These are phyloP conservation scores for Lutjanus erythropterus DNA, from an alignment of 2,113 vertebrate genomes.

Conservation along the genomic window DNA sequence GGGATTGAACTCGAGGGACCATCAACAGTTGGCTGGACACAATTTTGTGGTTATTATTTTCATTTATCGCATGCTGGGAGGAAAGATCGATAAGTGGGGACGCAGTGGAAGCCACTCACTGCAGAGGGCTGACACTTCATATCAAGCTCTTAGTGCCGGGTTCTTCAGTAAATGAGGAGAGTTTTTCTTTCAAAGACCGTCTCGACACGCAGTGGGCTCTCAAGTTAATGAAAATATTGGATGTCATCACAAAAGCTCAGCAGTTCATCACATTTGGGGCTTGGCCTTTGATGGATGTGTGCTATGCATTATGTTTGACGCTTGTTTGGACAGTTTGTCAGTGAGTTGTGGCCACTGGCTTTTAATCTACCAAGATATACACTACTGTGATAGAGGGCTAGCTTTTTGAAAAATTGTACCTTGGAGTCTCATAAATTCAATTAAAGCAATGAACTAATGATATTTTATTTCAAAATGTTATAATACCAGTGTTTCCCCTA, in stretches of 20 bases:
- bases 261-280: conserved; percentile 19
- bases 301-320: conserved; percentile 7
- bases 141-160: conserved; percentile 9
- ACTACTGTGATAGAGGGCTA: not conserved
- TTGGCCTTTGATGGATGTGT: conserved; percentile 23
- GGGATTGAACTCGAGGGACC: not conserved
- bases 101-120: not conserved
- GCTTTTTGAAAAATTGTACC: conserved; percentile 1
- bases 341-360: conserved; percentile 3
- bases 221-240: conserved; percentile 45
- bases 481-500: no score
- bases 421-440: not conserved
- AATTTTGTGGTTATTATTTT: conserved; percentile 57
- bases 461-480: not conserved
- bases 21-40: conserved; percentile 48
- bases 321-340: not conserved
- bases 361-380: conserved; percentile 8
- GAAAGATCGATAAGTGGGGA: conserved; percentile 34
- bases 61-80: conserved; percentile 39
- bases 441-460: not conserved
- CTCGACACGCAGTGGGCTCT: conserved; percentile 9
- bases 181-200: conserved; percentile 8
- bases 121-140: conserved; percentile 26
- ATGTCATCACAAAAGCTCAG: conserved; percentile 2
- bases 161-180: conserved; percentile 33